These are phyloP conservation scores for Ochropleura leucogaster DNA, from an alignment of 2,888 invertebrate species.

Conservation along the genomic window DNA sequence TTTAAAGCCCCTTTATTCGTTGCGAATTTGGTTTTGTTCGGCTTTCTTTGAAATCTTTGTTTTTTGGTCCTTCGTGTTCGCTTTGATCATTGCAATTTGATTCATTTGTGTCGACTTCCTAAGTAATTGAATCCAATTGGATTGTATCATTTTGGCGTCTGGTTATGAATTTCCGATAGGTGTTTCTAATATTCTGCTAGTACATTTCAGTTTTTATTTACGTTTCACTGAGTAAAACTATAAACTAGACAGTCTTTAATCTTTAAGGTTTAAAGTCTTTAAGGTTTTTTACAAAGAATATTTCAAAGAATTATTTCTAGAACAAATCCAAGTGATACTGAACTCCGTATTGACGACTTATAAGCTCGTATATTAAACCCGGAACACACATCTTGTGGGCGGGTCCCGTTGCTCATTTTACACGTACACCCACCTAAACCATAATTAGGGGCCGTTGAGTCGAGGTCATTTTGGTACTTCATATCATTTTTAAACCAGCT, in stretches of 20 bases:
- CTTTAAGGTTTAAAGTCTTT: neutral
- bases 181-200: neutral
- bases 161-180: neutral
- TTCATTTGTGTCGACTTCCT: constrained; percentile 27
- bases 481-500: constrained; percentile 55
- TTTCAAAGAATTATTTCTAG: neutral
- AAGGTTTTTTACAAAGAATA: neutral
- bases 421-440: constrained; percentile 66
- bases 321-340: constrained; percentile 19
- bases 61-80: constrained; percentile 20
- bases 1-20: constrained; percentile 63
- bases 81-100: constrained; percentile 36
- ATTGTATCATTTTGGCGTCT: constrained; percentile 12
- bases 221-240: neutral
- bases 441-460: constrained; percentile 66
- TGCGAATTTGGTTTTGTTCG: constrained; percentile 49
- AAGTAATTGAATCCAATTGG: constrained; percentile 31
- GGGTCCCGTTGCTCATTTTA: constrained; percentile 64
- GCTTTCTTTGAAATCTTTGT: constrained; percentile 42
- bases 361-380: constrained; percentile 64
- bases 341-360: constrained; percentile 37
- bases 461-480: constrained; percentile 61
- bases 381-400: constrained; percentile 68
- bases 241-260: neutral
- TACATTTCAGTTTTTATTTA: neutral